phyloP scores from a whole-genome alignment of 2,113 vertebrate genomes.

The Daboia siamensis region DNA sequence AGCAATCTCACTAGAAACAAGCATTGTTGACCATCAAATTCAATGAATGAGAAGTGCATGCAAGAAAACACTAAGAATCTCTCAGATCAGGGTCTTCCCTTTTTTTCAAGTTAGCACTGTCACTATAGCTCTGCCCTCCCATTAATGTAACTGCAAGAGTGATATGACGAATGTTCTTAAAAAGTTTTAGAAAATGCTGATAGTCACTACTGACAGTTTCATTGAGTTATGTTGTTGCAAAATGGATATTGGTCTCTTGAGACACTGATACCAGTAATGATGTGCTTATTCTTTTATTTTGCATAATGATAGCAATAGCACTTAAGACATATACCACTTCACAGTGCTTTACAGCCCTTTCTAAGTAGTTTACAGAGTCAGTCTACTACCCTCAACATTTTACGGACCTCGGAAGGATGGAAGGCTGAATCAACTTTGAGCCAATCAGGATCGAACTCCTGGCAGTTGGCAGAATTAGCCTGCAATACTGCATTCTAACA shows the following conservation, averaged over 20 bases:
- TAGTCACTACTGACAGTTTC: not conserved
- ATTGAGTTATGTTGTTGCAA: not conserved
- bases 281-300: not conserved
- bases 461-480: too few relatives aligned
- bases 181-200: not conserved
- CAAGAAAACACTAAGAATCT: not conserved
- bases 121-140: not conserved
- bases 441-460: too few relatives aligned
- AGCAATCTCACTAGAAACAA: not conserved
- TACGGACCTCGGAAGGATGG: too few relatives aligned
- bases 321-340: too few relatives aligned
- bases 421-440: too few relatives aligned
- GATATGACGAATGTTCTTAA: too few relatives aligned
- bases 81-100: not conserved
- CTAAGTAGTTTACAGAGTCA: too few relatives aligned
- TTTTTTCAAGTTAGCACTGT: not conserved
- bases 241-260: not conserved
- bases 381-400: too few relatives aligned
- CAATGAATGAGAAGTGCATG: not conserved
- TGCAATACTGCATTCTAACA: too few relatives aligned
- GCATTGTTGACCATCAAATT: not conserved
- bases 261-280: not conserved
- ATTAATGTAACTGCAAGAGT: not conserved
- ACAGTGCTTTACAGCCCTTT: too few relatives aligned
- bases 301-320: too few relatives aligned